A percentile compares a stretch with the other conserved stretches of the same genome.
These are phyloP conservation scores for Drosophila paramelanica DNA, from an alignment of 2,888 invertebrate species.

Conservation along the genomic window DNA sequence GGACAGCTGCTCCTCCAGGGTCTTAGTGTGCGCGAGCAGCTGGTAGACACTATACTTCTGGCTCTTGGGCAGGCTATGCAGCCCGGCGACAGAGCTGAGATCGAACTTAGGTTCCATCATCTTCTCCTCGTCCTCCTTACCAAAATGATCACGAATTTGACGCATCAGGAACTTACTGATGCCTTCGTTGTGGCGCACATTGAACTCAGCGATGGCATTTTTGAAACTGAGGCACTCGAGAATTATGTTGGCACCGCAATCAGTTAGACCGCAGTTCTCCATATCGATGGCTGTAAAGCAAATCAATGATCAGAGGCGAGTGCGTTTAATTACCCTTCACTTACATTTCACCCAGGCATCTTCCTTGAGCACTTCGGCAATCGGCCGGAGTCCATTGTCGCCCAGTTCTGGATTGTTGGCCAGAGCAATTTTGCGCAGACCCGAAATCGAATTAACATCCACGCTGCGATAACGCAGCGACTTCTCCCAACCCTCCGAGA, in stretches of 20 bases:
- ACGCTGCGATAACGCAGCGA: constrained; percentile 91
- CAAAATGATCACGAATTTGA: constrained; percentile 86
- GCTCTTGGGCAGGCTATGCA: constrained; percentile 68
- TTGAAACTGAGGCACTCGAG: constrained; percentile 88
- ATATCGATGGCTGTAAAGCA: constrained; percentile 88
- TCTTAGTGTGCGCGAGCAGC: constrained; percentile 79
- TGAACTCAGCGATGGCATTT: constrained; percentile 89
- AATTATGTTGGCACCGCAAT: constrained; percentile 87
- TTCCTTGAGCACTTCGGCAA: constrained; percentile 90
- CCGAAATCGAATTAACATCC: constrained; percentile 90
- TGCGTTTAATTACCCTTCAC: not conserved
- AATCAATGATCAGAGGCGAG: no score
- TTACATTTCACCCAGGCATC: constrained; percentile 92
- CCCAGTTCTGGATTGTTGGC: constrained; percentile 89
- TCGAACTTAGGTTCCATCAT: constrained; percentile 75
- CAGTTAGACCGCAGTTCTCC: constrained; percentile 90
- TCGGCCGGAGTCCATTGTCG: constrained; percentile 87
- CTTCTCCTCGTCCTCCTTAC: constrained; percentile 81
- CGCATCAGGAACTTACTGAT: constrained; percentile 86
- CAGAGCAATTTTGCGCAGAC: constrained; percentile 89
- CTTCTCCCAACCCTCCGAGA: constrained; percentile 92
- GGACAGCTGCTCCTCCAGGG: constrained; percentile 87
- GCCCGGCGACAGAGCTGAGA: constrained; percentile 60
- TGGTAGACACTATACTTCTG: constrained; percentile 73
- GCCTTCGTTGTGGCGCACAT: constrained; percentile 88